Conservation (phyloP, 2,113 vertebrate genomes). For the Syngnathus scovelli region DNA sequence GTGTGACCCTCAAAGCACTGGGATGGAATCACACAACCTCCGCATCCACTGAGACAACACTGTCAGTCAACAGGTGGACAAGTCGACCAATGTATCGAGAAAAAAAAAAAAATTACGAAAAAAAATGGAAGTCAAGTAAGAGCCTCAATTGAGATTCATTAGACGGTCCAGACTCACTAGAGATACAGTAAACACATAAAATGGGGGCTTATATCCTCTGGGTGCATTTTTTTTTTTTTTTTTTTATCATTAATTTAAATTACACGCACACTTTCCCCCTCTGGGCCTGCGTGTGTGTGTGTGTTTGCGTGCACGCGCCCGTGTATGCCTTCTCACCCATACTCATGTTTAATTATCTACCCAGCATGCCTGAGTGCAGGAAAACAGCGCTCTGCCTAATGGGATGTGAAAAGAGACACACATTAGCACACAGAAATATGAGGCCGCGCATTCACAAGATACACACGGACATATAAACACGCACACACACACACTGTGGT, state of each 20-base stretch:
- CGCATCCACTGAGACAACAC: conserved; percentile 11
- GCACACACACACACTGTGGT: conserved; percentile 21
- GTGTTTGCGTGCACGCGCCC: conserved; percentile 20
- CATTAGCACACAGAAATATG: conserved; percentile 43
- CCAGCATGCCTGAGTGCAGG: conserved; percentile 51
- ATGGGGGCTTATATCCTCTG: conserved; percentile 25
- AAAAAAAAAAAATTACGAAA: neutral
- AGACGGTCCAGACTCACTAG: neutral
- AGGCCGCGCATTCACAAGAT: conserved; percentile 27
- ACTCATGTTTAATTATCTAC: conserved; percentile 60
- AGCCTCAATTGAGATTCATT: neutral
- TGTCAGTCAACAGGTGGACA: conserved; percentile 38
- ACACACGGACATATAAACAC: conserved; percentile 33
- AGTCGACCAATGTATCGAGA: neutral
- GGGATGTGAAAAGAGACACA: conserved; percentile 62
- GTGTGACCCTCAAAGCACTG: conserved; percentile 11
- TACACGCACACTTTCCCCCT: conserved; percentile 25
- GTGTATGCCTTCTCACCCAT: conserved; percentile 40
- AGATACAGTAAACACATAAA: conserved; percentile 7
- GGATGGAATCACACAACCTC: neutral
- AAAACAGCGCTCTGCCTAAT: conserved; percentile 49
- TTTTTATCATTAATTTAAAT: conserved; percentile 30
- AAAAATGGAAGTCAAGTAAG: neutral
- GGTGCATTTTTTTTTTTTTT: conserved; percentile 18
- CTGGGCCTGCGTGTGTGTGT: conserved; percentile 26